Evolutionary conservation across 2,113 vertebrate genomes (phyloP).

Genomic region (Neolamprologus ventralis): DNA sequence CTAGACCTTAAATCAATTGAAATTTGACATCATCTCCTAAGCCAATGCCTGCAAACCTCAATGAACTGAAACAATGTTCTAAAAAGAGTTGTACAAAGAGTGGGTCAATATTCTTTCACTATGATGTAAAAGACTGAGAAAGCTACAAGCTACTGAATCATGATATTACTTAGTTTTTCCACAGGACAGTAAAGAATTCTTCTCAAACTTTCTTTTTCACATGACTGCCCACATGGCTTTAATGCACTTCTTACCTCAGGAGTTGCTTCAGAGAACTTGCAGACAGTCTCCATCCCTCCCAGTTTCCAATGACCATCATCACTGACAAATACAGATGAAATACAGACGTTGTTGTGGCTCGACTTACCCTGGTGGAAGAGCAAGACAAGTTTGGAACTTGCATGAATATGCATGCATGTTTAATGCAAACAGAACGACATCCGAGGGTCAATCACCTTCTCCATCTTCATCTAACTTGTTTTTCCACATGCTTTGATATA

Average conservation of each 20-base stretch:
- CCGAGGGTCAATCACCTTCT: neutral
- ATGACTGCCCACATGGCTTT: neutral
- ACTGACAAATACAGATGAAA: conserved; percentile 90
- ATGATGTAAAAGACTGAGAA: neutral
- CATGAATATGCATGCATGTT: neutral
- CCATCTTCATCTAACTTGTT: neutral
- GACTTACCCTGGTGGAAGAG: conserved; percentile 78
- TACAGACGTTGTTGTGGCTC: conserved; percentile 92
- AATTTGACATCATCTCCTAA: neutral
- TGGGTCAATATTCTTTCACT: neutral
- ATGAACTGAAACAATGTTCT: neutral
- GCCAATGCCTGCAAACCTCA: neutral
- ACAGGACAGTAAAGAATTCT: neutral
- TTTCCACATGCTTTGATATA: neutral
- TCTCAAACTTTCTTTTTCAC: neutral
- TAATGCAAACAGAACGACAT: neutral
- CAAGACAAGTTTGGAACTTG: neutral
- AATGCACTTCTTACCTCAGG: conserved; percentile 74
- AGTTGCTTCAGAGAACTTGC: conserved; percentile 84
- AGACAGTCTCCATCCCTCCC: conserved; percentile 95
- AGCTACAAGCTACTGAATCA: neutral
- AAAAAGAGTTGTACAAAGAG: neutral
- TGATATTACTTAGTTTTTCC: neutral
- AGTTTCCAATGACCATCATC: conserved; percentile 97
- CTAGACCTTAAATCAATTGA: neutral